A percentile compares a stretch with the other conserved stretches of the same genome.
Conservation (phyloP, 2,888 invertebrate genomes). For the Campoletis raptor region DNA sequence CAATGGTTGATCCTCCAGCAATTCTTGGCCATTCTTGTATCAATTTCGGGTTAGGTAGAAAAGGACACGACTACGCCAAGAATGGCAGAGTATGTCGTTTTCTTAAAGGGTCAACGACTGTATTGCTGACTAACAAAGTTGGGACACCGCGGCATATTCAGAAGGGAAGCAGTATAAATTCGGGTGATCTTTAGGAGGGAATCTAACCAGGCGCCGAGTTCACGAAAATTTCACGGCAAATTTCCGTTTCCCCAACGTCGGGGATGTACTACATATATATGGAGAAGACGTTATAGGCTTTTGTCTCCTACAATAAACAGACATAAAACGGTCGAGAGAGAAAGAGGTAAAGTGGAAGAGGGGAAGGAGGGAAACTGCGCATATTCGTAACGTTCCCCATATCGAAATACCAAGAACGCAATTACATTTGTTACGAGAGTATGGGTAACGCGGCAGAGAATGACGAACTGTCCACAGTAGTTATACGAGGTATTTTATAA, state of each 20-base stretch:
- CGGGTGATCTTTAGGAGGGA: constrained; percentile 60
- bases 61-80: constrained; percentile 16
- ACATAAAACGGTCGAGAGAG: constrained; percentile 27
- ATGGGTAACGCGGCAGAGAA: constrained; percentile 23
- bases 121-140: background rate
- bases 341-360: background rate
- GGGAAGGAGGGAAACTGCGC: background rate
- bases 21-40: constrained; percentile 23
- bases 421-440: constrained; percentile 53
- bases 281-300: constrained; percentile 52
- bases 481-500: constrained; percentile 55
- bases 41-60: constrained; percentile 5
- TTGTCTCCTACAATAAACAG: constrained; percentile 62
- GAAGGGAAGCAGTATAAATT: constrained; percentile 32
- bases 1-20: constrained; percentile 16
- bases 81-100: background rate
- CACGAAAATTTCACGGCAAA: constrained; percentile 68
- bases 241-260: constrained; percentile 57
- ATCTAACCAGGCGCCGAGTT: constrained; percentile 64
- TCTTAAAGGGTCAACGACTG: constrained; percentile 23
- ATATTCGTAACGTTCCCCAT: constrained; percentile 58
- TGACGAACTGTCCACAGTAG: constrained; percentile 61
- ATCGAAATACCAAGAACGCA: constrained; percentile 46
- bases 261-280: constrained; percentile 29
- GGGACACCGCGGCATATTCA: constrained; percentile 23